A percentile compares a stretch with the other conserved stretches of the same genome.
These are phyloP conservation scores for Cephalopholis sonnerati DNA, from an alignment of 2,113 vertebrate species.

Conservation along the genomic window DNA sequence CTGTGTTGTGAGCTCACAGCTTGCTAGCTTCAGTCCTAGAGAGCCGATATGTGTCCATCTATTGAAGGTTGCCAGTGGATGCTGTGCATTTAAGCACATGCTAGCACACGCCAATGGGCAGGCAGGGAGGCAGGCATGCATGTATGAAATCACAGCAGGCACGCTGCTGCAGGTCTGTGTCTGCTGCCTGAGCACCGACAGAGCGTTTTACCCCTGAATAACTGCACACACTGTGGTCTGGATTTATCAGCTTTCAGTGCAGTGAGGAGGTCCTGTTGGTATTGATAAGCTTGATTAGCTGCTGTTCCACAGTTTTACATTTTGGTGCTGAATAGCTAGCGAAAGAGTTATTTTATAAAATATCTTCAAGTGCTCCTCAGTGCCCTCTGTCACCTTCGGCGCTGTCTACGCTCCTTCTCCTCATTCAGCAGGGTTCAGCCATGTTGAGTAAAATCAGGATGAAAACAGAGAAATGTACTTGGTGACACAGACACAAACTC, in stretches of 20 bases:
- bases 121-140: slow-evolving; percentile 5
- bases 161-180: slow-evolving; percentile 15
- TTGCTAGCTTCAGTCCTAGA: slow-evolving; percentile 5
- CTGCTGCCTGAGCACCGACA: slow-evolving; percentile 15
- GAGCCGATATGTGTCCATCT: slow-evolving; percentile 23
- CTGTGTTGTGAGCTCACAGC: slow-evolving; percentile 25
- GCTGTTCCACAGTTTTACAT: slow-evolving; percentile 11
- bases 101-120: slow-evolving; percentile 34
- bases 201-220: slow-evolving; percentile 23
- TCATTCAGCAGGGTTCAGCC: background rate
- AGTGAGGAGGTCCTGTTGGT: slow-evolving; percentile 15
- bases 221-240: slow-evolving; percentile 1
- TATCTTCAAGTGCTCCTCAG: background rate
- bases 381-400: background rate
- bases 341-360: background rate
- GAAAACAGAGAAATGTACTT: slow-evolving; percentile 11
- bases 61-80: slow-evolving; percentile 45
- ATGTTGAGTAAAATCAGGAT: background rate
- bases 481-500: background rate
- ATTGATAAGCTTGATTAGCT: slow-evolving; percentile 23
- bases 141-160: slow-evolving; percentile 39
- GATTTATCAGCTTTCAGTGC: slow-evolving; percentile 31
- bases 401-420: background rate
- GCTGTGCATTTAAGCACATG: slow-evolving; percentile 42
- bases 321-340: background rate